Conservation (phyloP, 2,888 invertebrate species). For the Abrostola triplasia region DNA sequence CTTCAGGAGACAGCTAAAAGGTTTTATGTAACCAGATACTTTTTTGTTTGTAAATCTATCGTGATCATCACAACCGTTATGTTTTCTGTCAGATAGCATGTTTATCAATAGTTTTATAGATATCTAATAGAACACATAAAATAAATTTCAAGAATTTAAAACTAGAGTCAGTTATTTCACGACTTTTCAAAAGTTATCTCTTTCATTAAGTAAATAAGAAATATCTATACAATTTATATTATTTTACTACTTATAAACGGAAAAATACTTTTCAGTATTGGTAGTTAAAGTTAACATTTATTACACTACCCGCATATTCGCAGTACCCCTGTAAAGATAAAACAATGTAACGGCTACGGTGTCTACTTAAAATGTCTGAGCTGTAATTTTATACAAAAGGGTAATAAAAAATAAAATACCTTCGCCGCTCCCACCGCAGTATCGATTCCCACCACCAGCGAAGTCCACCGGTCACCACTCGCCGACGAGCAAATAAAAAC, state of each 20-base stretch:
- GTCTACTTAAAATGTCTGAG: conserved; percentile 7
- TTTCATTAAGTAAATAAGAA: too few species aligned
- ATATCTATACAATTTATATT: background rate
- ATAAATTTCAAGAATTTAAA: background rate
- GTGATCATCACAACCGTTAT: background rate
- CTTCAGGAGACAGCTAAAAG: conserved; percentile 11
- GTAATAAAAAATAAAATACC: conserved; percentile 74
- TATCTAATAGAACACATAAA: background rate
- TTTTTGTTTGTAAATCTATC: background rate
- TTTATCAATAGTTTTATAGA: background rate
- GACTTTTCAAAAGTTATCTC: background rate
- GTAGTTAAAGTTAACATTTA: conserved; percentile 20
- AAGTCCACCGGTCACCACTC: conserved; percentile 76
- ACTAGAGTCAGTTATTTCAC: background rate
- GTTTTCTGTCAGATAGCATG: background rate
- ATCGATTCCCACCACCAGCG: conserved; percentile 85
- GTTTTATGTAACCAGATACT: background rate
- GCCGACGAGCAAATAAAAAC: conserved; percentile 80
- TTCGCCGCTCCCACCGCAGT: conserved; percentile 85
- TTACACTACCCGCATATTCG: conserved; percentile 36
- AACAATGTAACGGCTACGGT: conserved; percentile 17
- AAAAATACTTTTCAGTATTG: background rate
- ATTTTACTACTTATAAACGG: conserved; percentile 6
- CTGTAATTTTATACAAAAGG: conserved; percentile 44
- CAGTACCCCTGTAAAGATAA: conserved; percentile 7